Percentiles rank a stretch among this genome's conserved stretches.
Evolutionary conservation across 2,797 vertebrate genomes (phyloP).

Genomic region (Myripristis jacobus): DNA sequence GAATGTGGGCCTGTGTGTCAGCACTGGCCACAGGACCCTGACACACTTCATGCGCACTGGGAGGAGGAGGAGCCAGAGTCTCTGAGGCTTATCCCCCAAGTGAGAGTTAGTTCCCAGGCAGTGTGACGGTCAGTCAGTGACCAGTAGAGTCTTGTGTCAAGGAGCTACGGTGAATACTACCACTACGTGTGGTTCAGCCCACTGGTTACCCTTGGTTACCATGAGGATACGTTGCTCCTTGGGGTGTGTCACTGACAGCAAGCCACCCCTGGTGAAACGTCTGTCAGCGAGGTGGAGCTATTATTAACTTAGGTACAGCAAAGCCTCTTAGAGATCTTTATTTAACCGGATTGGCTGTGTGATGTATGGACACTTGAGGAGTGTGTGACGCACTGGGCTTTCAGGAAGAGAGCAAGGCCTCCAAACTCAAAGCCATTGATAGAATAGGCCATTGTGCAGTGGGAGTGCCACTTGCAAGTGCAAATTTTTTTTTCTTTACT

Average conservation of each 20-base stretch:
- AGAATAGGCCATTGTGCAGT: constrained; percentile 13
- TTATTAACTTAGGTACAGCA: constrained; percentile 87
- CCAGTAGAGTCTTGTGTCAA: constrained; percentile 54
- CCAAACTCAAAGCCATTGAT: constrained; percentile 59
- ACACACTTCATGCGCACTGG: constrained; percentile 62
- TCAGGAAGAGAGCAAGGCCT: constrained; percentile 60
- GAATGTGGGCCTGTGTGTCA: constrained; percentile 73
- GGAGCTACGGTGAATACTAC: constrained; percentile 50
- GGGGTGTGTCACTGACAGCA: constrained; percentile 69
- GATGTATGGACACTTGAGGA: constrained; percentile 80
- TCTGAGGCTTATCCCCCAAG: constrained; percentile 59
- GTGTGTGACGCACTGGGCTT: constrained; percentile 66
- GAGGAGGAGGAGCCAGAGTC: constrained; percentile 54
- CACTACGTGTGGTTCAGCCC: constrained; percentile 51
- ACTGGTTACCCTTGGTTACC: constrained; percentile 40
- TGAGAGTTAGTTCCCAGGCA: constrained; percentile 60
- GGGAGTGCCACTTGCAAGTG: background rate
- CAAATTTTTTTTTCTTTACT: background rate
- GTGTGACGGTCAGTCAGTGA: constrained; percentile 49
- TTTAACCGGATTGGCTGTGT: constrained; percentile 85
- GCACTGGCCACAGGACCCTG: constrained; percentile 61
- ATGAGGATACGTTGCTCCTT: constrained; percentile 57
- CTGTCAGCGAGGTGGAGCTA: constrained; percentile 68
- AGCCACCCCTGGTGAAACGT: constrained; percentile 61
- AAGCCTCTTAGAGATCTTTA: constrained; percentile 87